phyloP scores from a whole-genome alignment of 2,888 invertebrate genomes.

The Matsumyia berberina region DNA sequence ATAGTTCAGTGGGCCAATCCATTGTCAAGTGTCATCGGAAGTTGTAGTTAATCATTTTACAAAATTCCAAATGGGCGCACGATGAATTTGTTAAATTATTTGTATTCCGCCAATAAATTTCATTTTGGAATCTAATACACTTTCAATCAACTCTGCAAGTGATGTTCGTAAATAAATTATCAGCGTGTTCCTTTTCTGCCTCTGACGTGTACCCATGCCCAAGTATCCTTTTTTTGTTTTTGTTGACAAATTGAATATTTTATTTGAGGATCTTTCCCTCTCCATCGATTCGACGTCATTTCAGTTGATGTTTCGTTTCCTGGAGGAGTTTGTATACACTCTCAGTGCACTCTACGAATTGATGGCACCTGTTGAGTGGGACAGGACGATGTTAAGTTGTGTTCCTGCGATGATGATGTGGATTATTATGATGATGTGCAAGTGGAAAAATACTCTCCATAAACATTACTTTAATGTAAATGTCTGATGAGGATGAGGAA shows the following conservation, averaged over 20 bases:
- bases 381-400: not conserved
- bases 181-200: conserved; percentile 21
- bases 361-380: conserved; percentile 34
- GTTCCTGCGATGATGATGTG: conserved; percentile 12
- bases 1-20: conserved; percentile 78
- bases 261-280: conserved; percentile 20
- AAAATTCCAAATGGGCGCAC: not conserved
- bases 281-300: conserved; percentile 9
- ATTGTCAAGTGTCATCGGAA: too few relatives aligned
- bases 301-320: conserved; percentile 1
- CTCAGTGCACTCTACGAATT: conserved; percentile 1
- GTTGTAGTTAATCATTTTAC: too few relatives aligned
- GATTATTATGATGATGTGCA: conserved; percentile 35
- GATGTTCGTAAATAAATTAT: conserved; percentile 48
- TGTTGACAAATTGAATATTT: conserved; percentile 49
- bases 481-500: not conserved
- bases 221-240: not conserved
- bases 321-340: not conserved
- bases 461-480: conserved; percentile 14
- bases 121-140: conserved; percentile 32
- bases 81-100: not conserved
- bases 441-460: conserved; percentile 32
- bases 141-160: conserved; percentile 9
- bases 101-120: not conserved
- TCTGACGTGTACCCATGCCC: conserved; percentile 1